Evolutionary conservation across 1,140 invertebrate species (phyloP).

Genomic region (Melipona quadrifasciata): DNA sequence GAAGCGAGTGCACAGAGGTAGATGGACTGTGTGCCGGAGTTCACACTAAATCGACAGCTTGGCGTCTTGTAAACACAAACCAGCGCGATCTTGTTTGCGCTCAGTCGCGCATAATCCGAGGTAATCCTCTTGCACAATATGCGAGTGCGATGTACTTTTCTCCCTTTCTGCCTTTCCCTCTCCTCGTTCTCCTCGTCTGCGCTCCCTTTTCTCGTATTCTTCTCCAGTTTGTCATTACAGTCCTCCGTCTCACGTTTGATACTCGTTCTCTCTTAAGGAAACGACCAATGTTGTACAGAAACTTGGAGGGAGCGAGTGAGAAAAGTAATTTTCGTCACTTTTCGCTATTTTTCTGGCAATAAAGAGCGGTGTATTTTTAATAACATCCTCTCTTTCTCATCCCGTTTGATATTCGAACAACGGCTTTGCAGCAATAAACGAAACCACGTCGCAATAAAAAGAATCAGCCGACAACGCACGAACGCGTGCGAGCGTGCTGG

Average conservation of each 20-base stretch:
- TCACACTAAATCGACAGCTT: slow-evolving; percentile 78
- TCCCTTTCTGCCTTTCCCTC: background rate
- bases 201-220: background rate
- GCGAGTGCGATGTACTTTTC: slow-evolving; percentile 68
- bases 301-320: background rate
- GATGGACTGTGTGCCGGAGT: slow-evolving; percentile 39
- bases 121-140: slow-evolving; percentile 81
- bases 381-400: too few relatives aligned
- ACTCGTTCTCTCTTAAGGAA: background rate
- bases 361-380: too few relatives aligned
- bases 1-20: slow-evolving; percentile 18
- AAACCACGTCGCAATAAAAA: background rate
- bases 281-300: background rate
- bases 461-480: background rate
- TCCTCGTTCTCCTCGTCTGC: background rate
- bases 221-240: background rate
- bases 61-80: slow-evolving; percentile 81
- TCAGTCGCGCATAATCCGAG: slow-evolving; percentile 81
- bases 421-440: background rate
- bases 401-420: too few relatives aligned
- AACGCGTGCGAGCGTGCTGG: background rate
- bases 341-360: background rate
- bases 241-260: background rate
- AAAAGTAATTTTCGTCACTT: background rate
- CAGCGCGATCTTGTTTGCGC: slow-evolving; percentile 80